Evolutionary conservation across 2,113 vertebrate species (phyloP).

Genomic region (Catagonus wagneri): DNA sequence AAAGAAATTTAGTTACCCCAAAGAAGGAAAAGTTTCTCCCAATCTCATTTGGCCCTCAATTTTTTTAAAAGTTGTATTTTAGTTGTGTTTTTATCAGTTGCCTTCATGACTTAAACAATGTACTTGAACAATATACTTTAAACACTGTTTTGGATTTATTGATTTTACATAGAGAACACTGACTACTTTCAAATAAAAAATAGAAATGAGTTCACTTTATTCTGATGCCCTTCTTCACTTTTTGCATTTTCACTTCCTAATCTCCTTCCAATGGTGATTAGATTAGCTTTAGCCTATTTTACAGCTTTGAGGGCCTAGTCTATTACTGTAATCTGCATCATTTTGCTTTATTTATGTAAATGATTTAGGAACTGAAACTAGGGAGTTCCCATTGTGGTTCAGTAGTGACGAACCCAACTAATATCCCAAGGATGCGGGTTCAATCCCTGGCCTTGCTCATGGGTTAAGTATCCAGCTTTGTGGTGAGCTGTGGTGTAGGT

Average conservation of each 20-base stretch:
- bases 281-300: not conserved
- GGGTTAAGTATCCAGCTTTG: too few relatives aligned
- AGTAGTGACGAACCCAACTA: too few relatives aligned
- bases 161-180: not conserved
- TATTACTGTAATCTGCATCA: not conserved
- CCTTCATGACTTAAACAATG: not conserved
- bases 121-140: not conserved
- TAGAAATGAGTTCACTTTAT: not conserved
- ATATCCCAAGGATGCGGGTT: too few relatives aligned
- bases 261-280: not conserved
- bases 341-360: not conserved
- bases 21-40: not conserved
- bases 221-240: not conserved
- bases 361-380: not conserved
- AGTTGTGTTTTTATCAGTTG: slow-evolving; percentile 8
- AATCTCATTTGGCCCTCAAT: not conserved
- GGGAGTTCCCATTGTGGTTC: too few relatives aligned
- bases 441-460: too few relatives aligned
- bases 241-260: not conserved
- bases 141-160: not conserved
- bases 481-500: too few relatives aligned
- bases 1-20: not conserved
- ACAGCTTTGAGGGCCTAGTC: not conserved
- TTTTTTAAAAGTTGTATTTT: not conserved
- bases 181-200: not conserved